Conservation (phyloP, 2,113 vertebrate genomes). For the Hemichromis elongatus region DNA sequence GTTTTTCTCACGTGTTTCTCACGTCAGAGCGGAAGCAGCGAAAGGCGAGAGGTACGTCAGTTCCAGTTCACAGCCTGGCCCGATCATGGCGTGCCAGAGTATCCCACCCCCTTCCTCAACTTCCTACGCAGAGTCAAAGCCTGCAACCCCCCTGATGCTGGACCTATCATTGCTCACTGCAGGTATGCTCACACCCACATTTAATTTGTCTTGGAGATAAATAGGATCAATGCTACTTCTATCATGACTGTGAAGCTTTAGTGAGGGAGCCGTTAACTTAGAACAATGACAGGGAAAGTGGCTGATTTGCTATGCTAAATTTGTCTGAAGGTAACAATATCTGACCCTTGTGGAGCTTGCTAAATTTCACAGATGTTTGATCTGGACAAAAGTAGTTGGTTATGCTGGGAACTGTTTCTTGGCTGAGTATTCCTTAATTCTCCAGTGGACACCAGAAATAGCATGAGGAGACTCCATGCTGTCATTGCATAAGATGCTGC, state of each 20-base stretch:
- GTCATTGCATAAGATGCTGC: not conserved
- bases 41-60: slow-evolving; percentile 94
- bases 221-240: not conserved
- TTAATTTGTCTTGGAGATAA: not conserved
- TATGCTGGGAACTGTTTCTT: not conserved
- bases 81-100: slow-evolving; percentile 93
- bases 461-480: not conserved
- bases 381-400: not conserved
- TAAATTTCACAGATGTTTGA: not conserved
- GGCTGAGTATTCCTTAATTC: not conserved
- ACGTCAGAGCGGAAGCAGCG: slow-evolving; percentile 86
- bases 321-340: not conserved
- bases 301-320: not conserved
- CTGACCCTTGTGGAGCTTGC: not conserved
- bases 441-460: not conserved
- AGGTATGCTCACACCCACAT: slow-evolving; percentile 71
- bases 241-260: not conserved
- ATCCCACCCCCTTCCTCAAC: slow-evolving; percentile 95
- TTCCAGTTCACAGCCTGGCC: slow-evolving; percentile 99
- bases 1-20: not conserved
- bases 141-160: slow-evolving; percentile 93
- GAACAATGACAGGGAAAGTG: not conserved
- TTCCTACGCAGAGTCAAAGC: slow-evolving; percentile 94
- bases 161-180: slow-evolving; percentile 94
- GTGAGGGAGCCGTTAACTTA: not conserved